These are phyloP conservation scores for Neoarius graeffei DNA, from an alignment of 2,113 vertebrate species.

Conservation along the genomic window DNA sequence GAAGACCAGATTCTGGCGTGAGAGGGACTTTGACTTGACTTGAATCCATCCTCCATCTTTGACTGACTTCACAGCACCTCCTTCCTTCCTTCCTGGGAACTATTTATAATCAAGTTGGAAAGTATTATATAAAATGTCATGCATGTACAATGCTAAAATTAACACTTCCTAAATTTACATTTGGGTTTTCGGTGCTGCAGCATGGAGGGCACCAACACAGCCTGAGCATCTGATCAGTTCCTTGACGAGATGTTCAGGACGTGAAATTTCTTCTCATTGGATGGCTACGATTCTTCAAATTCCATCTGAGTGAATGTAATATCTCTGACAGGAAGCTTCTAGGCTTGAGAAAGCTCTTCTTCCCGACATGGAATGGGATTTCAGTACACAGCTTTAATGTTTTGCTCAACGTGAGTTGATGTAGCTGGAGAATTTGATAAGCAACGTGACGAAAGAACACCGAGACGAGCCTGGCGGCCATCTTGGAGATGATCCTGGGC, in stretches of 20 bases:
- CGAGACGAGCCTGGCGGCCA: neutral
- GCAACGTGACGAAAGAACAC: neutral
- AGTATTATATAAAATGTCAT: constrained; percentile 7
- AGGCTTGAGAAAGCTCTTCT: too few species aligned
- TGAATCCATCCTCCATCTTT: neutral
- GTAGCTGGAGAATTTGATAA: neutral
- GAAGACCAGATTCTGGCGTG: too few species aligned
- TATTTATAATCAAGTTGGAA: neutral
- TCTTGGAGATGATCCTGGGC: neutral
- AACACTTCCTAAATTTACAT: neutral
- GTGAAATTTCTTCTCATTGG: neutral
- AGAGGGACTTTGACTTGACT: too few species aligned
- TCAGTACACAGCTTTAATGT: neutral
- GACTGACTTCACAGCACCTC: neutral
- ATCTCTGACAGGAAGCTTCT: neutral
- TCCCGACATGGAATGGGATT: neutral
- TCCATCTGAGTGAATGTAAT: neutral
- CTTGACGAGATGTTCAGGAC: neutral
- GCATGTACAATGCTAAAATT: neutral
- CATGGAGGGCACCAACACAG: neutral
- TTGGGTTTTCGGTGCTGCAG: neutral
- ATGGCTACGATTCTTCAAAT: neutral
- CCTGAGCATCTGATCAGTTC: neutral
- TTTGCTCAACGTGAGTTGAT: neutral
- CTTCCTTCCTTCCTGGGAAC: neutral